Evolutionary conservation across 1,140 invertebrate genomes (phyloP).

Genomic region (Cylas formicarius): DNA sequence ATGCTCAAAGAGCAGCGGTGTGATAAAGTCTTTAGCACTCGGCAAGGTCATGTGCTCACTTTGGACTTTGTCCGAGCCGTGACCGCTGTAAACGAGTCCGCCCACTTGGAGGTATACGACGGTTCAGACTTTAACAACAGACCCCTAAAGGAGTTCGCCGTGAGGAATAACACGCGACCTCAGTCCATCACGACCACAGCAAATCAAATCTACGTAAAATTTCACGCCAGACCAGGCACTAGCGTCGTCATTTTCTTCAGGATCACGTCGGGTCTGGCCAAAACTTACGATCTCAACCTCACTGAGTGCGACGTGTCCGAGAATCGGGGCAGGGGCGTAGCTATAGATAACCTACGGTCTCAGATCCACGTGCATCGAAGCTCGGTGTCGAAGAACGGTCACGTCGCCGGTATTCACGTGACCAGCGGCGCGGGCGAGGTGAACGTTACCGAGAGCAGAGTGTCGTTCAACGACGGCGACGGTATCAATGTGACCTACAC

Average conservation of each 20-base stretch:
- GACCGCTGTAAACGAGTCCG: conserved; percentile 66
- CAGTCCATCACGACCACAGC: conserved; percentile 75
- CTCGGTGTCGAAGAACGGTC: conserved; percentile 78
- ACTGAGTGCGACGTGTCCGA: conserved; percentile 74
- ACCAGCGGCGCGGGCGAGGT: conserved; percentile 81
- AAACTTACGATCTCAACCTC: conserved; percentile 83
- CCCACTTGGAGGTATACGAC: conserved; percentile 68
- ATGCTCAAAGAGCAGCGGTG: conserved; percentile 59
- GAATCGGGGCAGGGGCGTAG: conserved; percentile 90
- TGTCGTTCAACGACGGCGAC: conserved; percentile 88
- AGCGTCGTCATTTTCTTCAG: conserved; percentile 67
- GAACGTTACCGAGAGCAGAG: conserved; percentile 82
- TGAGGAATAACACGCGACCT: conserved; percentile 73
- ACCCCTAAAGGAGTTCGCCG: conserved; percentile 57
- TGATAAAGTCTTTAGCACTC: conserved; percentile 69
- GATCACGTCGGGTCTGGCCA: conserved; percentile 67
- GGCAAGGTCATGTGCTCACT: conserved; percentile 70
- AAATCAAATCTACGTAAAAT: conserved; percentile 70
- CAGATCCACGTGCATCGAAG: conserved; percentile 72
- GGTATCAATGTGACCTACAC: conserved; percentile 86
- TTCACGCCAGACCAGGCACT: conserved; percentile 58
- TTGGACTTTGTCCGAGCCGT: conserved; percentile 73
- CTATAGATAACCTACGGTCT: conserved; percentile 75
- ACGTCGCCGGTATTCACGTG: conserved; percentile 82
- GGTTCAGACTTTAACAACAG: conserved; percentile 62